phyloP scores from a whole-genome alignment of 2,888 invertebrate species.

The Ypsolopha sequella region DNA sequence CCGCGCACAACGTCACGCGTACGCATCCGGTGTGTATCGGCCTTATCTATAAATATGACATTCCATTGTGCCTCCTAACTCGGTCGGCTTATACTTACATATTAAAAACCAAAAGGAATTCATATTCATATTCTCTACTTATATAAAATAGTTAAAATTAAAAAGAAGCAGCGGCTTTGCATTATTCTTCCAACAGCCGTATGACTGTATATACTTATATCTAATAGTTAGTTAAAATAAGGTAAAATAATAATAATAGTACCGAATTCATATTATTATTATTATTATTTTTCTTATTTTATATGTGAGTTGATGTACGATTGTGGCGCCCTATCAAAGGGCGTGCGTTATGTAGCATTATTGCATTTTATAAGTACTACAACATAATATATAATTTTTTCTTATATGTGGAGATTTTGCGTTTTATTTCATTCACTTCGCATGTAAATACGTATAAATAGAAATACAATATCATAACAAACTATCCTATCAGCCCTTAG shows the following conservation, averaged over 20 bases:
- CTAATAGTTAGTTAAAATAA: conserved; percentile 3
- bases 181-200: conserved; percentile 17
- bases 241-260: conserved; percentile 6
- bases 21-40: too few relatives aligned
- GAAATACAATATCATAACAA: too few relatives aligned
- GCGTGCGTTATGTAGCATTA: conserved; percentile 37
- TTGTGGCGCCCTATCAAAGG: conserved; percentile 20
- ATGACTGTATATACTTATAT: conserved; percentile 25
- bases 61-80: conserved; percentile 1
- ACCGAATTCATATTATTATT: conserved; percentile 14
- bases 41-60: not conserved
- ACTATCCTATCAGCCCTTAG: too few relatives aligned
- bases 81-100: not conserved
- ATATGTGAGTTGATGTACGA: conserved; percentile 11
- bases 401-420: conserved; percentile 49
- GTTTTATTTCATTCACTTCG: conserved; percentile 20
- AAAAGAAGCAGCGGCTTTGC: conserved; percentile 15
- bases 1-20: too few relatives aligned
- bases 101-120: not conserved
- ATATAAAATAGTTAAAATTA: conserved; percentile 2
- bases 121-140: not conserved
- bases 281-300: conserved; percentile 19
- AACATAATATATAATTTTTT: conserved; percentile 47
- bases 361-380: conserved; percentile 53
- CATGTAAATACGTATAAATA: too few relatives aligned